These are phyloP conservation scores for Parotocinclus haroldoi DNA, from an alignment of 2,797 vertebrate genomes.

Conservation along the genomic window DNA sequence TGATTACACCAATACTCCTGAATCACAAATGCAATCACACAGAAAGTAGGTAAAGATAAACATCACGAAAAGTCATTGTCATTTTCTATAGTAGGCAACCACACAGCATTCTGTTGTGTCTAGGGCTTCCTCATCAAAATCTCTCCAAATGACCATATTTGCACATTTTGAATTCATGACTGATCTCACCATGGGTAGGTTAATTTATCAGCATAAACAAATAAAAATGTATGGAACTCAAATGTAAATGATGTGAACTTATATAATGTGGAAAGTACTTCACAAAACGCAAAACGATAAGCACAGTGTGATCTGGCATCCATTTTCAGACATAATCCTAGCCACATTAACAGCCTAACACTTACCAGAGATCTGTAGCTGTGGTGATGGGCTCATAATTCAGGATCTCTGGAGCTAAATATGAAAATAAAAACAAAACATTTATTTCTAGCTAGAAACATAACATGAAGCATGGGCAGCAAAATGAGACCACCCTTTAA, in stretches of 20 bases:
- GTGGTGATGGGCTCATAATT: constrained; percentile 97
- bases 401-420: constrained; percentile 90
- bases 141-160: too few relatives aligned
- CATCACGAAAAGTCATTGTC: neutral
- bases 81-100: neutral
- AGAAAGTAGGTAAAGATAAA: constrained; percentile 1
- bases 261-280: neutral
- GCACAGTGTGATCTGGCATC: neutral
- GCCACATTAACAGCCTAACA: constrained; percentile 22
- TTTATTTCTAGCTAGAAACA: too few relatives aligned
- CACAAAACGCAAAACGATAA: neutral
- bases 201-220: too few relatives aligned
- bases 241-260: too few relatives aligned
- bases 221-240: too few relatives aligned
- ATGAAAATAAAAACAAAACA: constrained; percentile 21
- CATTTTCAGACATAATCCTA: neutral
- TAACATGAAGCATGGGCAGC: too few relatives aligned
- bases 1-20: constrained; percentile 92
- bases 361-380: constrained; percentile 93
- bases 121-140: too few relatives aligned
- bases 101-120: too few relatives aligned
- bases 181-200: too few relatives aligned
- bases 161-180: too few relatives aligned
- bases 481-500: too few relatives aligned
- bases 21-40: constrained; percentile 5